Conservation (phyloP, 2,888 invertebrate genomes). For the Heliconius erato region DNA sequence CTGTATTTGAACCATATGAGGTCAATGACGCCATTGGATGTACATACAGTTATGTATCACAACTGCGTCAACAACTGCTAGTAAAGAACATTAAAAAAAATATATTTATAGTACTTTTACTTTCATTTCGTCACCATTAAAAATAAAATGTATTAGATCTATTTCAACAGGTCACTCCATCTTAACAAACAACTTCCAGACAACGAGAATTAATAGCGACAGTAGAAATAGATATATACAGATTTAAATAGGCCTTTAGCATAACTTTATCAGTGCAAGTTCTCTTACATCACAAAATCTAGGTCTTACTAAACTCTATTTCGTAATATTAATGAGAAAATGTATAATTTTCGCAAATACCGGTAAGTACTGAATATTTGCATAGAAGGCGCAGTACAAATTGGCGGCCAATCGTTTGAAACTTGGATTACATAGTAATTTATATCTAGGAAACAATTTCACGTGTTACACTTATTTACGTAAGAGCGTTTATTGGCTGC, state of each 20-base stretch:
- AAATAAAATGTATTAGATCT: not conserved
- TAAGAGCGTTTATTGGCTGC: slow-evolving; percentile 30
- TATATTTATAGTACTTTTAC: not conserved
- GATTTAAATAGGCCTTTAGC: slow-evolving; percentile 8
- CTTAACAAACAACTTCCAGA: not conserved
- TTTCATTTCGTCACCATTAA: not conserved
- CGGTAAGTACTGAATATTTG: slow-evolving; percentile 46
- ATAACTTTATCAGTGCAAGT: slow-evolving; percentile 27
- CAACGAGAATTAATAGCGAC: not conserved
- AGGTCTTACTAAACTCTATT: slow-evolving; percentile 24
- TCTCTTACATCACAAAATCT: slow-evolving; percentile 30
- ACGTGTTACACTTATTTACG: slow-evolving; percentile 51
- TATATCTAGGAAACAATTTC: slow-evolving; percentile 57
- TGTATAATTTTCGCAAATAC: slow-evolving; percentile 49
- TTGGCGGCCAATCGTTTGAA: slow-evolving; percentile 46
- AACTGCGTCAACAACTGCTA: no score
- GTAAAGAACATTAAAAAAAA: not conserved
- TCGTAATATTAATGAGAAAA: slow-evolving; percentile 48
- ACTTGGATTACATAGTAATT: slow-evolving; percentile 51
- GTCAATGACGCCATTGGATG: no score
- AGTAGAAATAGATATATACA: not conserved
- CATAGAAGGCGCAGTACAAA: slow-evolving; percentile 46
- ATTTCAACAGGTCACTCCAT: not conserved
- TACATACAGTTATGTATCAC: no score
- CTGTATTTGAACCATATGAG: no score